Evolutionary conservation across 1,140 invertebrate genomes (phyloP), one percentile per base, ranked within the genome.

Genomic region (Trachymyrmex septentrionalis): DNA sequence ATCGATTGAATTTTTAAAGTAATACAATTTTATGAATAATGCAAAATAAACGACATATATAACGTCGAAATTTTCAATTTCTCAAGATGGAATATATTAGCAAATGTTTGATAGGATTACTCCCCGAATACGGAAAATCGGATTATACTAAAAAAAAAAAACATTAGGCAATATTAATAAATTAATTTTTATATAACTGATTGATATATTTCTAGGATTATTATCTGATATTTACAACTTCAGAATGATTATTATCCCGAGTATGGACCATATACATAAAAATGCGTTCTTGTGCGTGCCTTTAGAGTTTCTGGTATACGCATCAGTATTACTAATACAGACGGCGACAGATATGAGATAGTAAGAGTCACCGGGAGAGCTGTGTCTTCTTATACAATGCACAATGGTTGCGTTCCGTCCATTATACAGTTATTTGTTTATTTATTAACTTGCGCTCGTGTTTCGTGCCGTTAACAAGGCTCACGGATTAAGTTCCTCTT

Each of bases 361-460:
- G 85, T 88, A 84, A 86, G 63, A 73, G 38, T 27, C 55, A 67
- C 14, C 80, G 78, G 63, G 50, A 78, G 76, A 59, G 76, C 64
- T 55, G 30, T 59, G 50, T 75, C 81, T 77, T 57, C 66, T 63
- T 19, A 61, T 80, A 93, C 92, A 93, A 93, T 93, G 93, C 90
- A 93, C 93, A 93, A 93, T 93, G 87, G 92, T 86, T 71, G 27
- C 77, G 78, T 69, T 67, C 48, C 88, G 88, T 90, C 76, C 77
- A 91, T 93, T 92, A 90, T 88, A 92, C 88, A 87, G 87, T 93
- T 91, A 93, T 93, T 93, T 92, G 91, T 93, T 92, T 92, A 93
- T 90, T 90, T 90, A 90, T 90, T 86, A 87, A 90, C 80, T 77
- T 27, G 30, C 61, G 19, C 57, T 63, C 75, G 75, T 77, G 63